Conservation (phyloP, 2,888 invertebrate species). For the Trissonchulus sp. region DNA sequence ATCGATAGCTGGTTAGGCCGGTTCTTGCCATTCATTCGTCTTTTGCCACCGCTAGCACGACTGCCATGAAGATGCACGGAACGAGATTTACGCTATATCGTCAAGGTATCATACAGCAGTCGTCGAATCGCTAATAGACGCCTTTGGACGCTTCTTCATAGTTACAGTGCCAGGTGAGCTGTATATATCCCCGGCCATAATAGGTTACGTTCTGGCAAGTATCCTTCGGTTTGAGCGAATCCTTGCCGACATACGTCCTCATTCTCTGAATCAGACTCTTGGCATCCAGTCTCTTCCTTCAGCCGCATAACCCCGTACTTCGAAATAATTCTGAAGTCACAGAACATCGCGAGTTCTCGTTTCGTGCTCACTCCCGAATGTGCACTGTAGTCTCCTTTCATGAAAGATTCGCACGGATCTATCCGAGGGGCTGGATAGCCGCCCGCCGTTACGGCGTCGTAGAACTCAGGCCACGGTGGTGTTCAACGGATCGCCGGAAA, state of each 20-base stretch:
- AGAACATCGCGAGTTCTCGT: neutral
- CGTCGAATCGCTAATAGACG: neutral
- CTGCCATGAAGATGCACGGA: no score
- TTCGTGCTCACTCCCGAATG: neutral
- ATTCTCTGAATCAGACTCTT: neutral
- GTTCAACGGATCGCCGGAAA: neutral
- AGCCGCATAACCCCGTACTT: neutral
- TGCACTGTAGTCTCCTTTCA: neutral
- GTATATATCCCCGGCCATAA: neutral
- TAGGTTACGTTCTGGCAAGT: neutral
- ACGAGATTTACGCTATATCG: neutral
- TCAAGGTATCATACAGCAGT: neutral
- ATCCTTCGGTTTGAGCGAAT: neutral
- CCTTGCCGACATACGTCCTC: neutral
- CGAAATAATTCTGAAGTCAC: neutral
- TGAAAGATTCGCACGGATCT: neutral
- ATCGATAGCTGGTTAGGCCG: no score
- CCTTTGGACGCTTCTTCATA: neutral
- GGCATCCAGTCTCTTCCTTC: neutral
- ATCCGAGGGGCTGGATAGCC: neutral
- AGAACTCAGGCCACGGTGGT: neutral
- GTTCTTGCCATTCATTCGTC: no score
- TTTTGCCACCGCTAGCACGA: no score
- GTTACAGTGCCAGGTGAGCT: neutral
- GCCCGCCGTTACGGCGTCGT: neutral